A percentile compares a stretch with the other conserved stretches of the same genome.
Conservation (phyloP, 2,797 vertebrate species). For the Picus viridis region DNA sequence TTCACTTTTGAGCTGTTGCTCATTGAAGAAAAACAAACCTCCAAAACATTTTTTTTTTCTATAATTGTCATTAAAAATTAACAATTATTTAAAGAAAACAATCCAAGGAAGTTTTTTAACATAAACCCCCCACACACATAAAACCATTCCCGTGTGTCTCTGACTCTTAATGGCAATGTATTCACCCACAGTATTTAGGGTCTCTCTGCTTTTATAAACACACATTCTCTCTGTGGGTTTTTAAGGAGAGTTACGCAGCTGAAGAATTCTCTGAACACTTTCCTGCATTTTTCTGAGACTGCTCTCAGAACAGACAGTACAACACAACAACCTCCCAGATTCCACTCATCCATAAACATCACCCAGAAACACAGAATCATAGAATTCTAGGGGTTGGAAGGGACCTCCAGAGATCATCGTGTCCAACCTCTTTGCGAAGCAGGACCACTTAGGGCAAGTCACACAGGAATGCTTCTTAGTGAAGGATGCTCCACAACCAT, state of each 20-base stretch:
- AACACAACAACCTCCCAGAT: rapidly evolving
- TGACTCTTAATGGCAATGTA: not conserved
- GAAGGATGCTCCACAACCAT: too few relatives aligned
- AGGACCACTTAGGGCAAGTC: too few relatives aligned
- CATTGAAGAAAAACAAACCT: not conserved
- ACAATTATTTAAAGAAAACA: not conserved
- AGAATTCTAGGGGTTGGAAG: too few relatives aligned
- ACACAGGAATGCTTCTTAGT: too few relatives aligned
- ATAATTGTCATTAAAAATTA: not conserved
- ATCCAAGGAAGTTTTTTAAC: too few relatives aligned
- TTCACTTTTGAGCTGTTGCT: not conserved
- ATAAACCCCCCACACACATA: not conserved
- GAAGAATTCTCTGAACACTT: not conserved
- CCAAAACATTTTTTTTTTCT: not conserved
- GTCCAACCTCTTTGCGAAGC: too few relatives aligned
- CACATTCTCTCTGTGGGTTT: not conserved
- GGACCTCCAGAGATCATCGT: too few relatives aligned
- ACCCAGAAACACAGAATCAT: not conserved
- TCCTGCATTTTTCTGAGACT: not conserved
- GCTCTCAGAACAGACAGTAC: not conserved
- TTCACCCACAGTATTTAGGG: not conserved
- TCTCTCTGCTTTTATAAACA: not conserved
- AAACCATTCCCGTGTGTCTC: not conserved
- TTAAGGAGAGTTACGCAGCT: not conserved
- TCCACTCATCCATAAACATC: not conserved